Conservation (phyloP, 2,113 vertebrate species). For the Plotosus lineatus region DNA sequence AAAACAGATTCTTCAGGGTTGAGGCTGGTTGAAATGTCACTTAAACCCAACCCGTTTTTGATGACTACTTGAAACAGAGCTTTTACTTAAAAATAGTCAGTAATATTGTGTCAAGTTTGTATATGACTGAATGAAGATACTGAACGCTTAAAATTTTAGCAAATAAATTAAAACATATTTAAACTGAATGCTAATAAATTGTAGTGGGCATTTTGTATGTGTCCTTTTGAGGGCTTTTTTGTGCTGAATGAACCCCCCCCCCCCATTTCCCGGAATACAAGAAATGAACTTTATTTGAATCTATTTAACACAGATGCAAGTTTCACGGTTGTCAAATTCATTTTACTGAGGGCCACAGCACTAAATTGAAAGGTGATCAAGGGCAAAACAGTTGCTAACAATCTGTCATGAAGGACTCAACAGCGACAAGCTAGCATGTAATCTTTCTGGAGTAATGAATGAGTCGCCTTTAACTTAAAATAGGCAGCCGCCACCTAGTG, state of each 20-base stretch:
- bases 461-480: no score
- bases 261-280: not conserved
- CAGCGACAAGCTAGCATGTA: no score
- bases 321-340: no score
- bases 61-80: constrained; percentile 66
- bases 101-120: constrained; percentile 55
- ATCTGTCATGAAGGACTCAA: no score
- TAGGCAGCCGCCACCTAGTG: no score
- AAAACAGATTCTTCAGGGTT: constrained; percentile 40
- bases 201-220: constrained; percentile 49
- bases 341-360: no score
- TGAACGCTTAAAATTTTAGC: constrained; percentile 62
- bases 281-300: constrained; percentile 21
- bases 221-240: constrained; percentile 15
- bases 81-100: constrained; percentile 62
- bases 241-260: not conserved
- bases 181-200: constrained; percentile 70
- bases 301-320: not conserved
- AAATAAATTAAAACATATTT: constrained; percentile 71
- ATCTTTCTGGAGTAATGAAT: no score
- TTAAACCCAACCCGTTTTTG: constrained; percentile 48
- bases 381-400: no score
- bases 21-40: constrained; percentile 31
- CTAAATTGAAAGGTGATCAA: no score
- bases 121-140: constrained; percentile 70